Evolutionary conservation across 92 coral and sea anemone species (phyloP), one percentile per base, ranked within the genome.

Genomic region (Pocillopora meandrina): DNA sequence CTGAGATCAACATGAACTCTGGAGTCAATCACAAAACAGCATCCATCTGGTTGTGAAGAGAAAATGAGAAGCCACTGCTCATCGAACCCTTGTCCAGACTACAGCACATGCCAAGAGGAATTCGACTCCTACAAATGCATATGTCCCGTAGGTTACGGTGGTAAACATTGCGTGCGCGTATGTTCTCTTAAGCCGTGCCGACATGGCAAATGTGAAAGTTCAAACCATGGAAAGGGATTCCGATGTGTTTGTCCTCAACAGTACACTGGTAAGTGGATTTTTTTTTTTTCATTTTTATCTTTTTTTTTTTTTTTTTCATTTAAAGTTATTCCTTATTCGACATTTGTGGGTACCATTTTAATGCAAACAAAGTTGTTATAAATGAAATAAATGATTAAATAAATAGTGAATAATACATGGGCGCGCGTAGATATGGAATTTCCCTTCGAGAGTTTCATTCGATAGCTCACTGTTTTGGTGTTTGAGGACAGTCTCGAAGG

Each of bases 101-200:
- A 88, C 52, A 86, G 93, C 80, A 91, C 92, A 13, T 96, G 98
- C 71, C 71, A 76, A 52, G 98, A 94, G 59, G 86, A 84, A 57
- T 96, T 97, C 90, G 93, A 91, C 64, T 75, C 82, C n/a, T 92
- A 87, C 70, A 84, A 71, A 72, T 96, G 98, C 71, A 74, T 84
- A 12, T 96, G 98, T 59, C 93, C 89, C 5, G 57, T 91, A 2
- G 95, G 98, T n/a, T 91, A 77, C 52, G 98, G 92, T 61, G 98
- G 98, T 31, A 84, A 81, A 65, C 85, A 52, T 78, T 96, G 98
- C 79, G 84, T 84, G 34, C 87, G 94, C 66, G 89, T 96, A 3
- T 96, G 98, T 73, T 79, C 88, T 19, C 86, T 94, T 52, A 87
- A 81, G 17, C 98, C 98, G 0, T 96, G 98, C 78, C 93, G 81